phyloP scores from a whole-genome alignment of 2,113 vertebrate species.

The Lontra canadensis region DNA sequence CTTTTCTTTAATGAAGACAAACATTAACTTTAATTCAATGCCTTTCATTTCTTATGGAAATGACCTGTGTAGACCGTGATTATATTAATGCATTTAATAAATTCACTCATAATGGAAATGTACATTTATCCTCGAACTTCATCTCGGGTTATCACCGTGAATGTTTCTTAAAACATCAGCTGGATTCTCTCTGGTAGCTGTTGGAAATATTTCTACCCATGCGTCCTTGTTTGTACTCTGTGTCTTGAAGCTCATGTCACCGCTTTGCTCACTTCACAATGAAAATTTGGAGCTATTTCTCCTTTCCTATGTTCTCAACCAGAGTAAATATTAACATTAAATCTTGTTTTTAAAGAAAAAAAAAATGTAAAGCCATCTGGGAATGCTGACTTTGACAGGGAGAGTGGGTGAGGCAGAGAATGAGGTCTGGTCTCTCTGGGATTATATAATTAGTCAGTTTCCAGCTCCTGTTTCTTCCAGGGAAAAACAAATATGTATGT shows the following conservation, averaged over 20 bases:
- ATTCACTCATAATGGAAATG: not conserved
- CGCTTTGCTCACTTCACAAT: not conserved
- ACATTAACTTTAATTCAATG: not conserved
- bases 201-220: not conserved
- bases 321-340: too few species aligned
- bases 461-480: not conserved
- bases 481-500: not conserved
- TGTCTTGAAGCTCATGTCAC: not conserved
- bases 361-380: not conserved
- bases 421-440: not conserved
- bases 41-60: too few species aligned
- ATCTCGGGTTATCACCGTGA: not conserved
- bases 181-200: not conserved
- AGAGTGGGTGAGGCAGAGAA: not conserved
- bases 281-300: not conserved
- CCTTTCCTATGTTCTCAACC: not conserved
- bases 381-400: rapidly evolving
- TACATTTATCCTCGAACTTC: not conserved
- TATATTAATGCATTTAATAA: not conserved
- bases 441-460: not conserved
- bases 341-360: not conserved
- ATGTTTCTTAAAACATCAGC: not conserved
- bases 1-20: not conserved
- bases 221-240: too few species aligned
- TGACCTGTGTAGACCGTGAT: not conserved